Evolutionary conservation across 2,113 vertebrate genomes (phyloP).

Genomic region (Anas platyrhynchos): DNA sequence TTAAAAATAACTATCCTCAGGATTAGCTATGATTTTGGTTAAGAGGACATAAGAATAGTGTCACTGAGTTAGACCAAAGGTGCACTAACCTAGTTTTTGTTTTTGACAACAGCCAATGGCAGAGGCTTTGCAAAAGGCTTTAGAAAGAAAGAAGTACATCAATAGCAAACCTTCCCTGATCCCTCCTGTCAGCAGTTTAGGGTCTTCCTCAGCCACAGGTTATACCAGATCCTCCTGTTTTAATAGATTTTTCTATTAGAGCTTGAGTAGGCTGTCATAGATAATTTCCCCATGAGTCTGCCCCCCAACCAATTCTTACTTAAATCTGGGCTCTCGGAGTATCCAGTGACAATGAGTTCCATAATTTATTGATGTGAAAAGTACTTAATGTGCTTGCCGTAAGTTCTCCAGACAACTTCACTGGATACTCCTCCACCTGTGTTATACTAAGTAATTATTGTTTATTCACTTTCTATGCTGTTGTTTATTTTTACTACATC

Average conservation of each 20-base stretch:
- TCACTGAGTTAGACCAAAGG: not conserved
- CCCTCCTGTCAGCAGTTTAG: not conserved
- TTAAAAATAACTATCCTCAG: not conserved
- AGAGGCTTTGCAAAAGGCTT: not conserved
- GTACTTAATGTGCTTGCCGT: not conserved
- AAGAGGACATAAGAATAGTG: not conserved
- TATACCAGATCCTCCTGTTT: not conserved
- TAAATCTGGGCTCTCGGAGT: not conserved
- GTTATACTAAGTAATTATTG: not conserved
- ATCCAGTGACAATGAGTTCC: not conserved
- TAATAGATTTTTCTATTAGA: not conserved
- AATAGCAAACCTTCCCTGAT: not conserved
- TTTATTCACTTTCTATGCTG: not conserved
- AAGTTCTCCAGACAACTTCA: not conserved
- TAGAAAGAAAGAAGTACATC: not conserved
- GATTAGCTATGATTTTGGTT: slow-evolving; percentile 7
- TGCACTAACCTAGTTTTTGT: slow-evolving; percentile 1
- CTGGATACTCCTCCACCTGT: not conserved
- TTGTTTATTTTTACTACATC: not conserved
- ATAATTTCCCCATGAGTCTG: not conserved
- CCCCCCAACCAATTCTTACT: not conserved
- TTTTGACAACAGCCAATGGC: not conserved
- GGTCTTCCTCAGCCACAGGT: not conserved
- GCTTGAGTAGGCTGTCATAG: not conserved
- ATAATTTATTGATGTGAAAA: not conserved